Evolutionary conservation across 2,888 invertebrate genomes (phyloP).

Genomic region (Epistrophe grossulariae): DNA sequence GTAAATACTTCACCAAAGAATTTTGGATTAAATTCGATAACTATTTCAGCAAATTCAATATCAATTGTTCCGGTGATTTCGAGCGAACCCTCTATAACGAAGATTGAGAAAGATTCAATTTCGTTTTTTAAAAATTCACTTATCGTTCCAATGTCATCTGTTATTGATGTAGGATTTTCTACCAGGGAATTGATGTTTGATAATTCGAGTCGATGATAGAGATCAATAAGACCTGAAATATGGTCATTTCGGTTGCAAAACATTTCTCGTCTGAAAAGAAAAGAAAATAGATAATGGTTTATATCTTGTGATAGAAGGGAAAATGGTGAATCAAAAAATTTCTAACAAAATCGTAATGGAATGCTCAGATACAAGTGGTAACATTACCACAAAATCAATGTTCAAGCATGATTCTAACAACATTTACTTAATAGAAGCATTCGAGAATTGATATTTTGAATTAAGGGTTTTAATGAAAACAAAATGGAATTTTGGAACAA

Average conservation of each 20-base stretch:
- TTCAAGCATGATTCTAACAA: no score
- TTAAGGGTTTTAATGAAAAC: no score
- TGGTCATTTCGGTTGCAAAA: neutral
- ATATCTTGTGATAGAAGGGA: neutral
- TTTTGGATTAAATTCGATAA: slow-evolving; percentile 3
- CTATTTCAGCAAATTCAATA: neutral
- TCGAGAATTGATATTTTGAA: no score
- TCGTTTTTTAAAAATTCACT: neutral
- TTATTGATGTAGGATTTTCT: neutral
- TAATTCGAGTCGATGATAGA: neutral
- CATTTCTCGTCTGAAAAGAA: slow-evolving; percentile 16
- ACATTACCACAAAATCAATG: no score
- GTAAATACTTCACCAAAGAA: neutral
- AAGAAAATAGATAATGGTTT: neutral
- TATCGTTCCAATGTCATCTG: neutral
- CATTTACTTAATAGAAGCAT: no score
- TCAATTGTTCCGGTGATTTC: neutral
- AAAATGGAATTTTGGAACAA: no score
- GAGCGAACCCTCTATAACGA: neutral
- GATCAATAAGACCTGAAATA: neutral
- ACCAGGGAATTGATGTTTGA: neutral
- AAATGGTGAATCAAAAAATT: no score
- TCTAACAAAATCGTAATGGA: no score
- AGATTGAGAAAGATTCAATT: slow-evolving; percentile 10
- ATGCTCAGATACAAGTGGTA: no score